Evolutionary conservation across 2,888 invertebrate species (phyloP).

Genomic region (Lymantria monacha): DNA sequence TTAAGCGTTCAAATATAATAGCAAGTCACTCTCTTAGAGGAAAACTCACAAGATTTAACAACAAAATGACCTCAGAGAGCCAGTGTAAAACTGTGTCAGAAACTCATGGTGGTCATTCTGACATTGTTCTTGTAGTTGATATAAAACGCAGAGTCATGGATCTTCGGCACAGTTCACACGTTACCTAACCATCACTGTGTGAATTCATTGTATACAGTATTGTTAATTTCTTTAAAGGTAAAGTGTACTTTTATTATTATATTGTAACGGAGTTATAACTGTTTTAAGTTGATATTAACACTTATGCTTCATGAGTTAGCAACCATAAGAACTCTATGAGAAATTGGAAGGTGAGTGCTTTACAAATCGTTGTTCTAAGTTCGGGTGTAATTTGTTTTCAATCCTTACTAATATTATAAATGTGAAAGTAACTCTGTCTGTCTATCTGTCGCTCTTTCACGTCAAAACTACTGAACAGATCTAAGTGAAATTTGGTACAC

Average conservation of each 20-base stretch:
- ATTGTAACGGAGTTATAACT: no score
- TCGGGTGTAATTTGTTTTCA: no score
- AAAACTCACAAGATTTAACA: neutral
- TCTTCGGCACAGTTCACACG: neutral
- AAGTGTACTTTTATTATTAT: neutral
- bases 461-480: no score
- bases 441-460: no score
- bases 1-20: neutral
- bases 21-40: neutral
- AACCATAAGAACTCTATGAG: no score
- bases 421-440: no score
- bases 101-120: neutral
- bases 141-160: neutral
- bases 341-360: no score
- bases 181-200: neutral
- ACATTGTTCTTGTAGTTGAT: neutral
- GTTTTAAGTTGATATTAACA: no score
- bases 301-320: no score
- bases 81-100: conserved; percentile 1
- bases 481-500: no score
- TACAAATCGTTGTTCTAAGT: no score
- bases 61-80: neutral
- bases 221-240: neutral
- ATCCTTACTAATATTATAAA: no score
- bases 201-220: neutral